Conservation (phyloP, 1,140 invertebrate genomes). For the Belonocnema kinseyi region DNA sequence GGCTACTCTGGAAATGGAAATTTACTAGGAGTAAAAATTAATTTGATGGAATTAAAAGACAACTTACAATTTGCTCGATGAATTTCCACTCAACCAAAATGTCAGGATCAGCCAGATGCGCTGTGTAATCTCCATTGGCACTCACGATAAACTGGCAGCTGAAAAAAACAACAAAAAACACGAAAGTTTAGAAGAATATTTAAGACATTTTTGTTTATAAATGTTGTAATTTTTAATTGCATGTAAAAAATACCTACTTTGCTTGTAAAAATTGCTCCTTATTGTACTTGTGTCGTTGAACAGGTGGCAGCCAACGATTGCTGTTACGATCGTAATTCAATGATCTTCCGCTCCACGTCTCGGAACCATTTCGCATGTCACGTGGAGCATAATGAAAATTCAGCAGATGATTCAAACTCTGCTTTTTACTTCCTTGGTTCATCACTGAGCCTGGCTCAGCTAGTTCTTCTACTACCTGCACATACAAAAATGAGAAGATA, state of each 20-base stretch:
- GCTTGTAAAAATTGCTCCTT: constrained; percentile 96
- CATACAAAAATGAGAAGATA: constrained; percentile 24
- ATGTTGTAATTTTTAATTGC: background rate
- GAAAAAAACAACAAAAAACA: constrained; percentile 68
- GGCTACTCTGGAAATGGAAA: background rate
- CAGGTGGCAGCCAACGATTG: constrained; percentile 72
- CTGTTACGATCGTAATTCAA: constrained; percentile 63
- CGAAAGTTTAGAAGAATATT: constrained; percentile 6
- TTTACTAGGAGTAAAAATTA: constrained; percentile 14
- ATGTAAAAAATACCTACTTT: constrained; percentile 79
- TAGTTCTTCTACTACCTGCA: constrained; percentile 75
- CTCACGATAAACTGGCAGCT: constrained; percentile 97
- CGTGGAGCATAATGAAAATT: constrained; percentile 88
- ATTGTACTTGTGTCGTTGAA: constrained; percentile 85
- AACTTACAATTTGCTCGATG: constrained; percentile 93
- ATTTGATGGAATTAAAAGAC: constrained; percentile 41
- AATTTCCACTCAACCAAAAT: constrained; percentile 92
- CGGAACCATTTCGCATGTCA: constrained; percentile 66
- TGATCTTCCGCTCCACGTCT: constrained; percentile 56
- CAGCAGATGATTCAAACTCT: constrained; percentile 93
- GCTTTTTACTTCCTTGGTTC: constrained; percentile 90
- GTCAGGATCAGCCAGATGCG: constrained; percentile 89
- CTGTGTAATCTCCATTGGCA: constrained; percentile 84
- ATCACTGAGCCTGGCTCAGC: constrained; percentile 89
- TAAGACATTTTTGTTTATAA: too few relatives aligned